Evolutionary conservation across 2,888 invertebrate genomes (phyloP).

Genomic region (Maniola hyperantus): DNA sequence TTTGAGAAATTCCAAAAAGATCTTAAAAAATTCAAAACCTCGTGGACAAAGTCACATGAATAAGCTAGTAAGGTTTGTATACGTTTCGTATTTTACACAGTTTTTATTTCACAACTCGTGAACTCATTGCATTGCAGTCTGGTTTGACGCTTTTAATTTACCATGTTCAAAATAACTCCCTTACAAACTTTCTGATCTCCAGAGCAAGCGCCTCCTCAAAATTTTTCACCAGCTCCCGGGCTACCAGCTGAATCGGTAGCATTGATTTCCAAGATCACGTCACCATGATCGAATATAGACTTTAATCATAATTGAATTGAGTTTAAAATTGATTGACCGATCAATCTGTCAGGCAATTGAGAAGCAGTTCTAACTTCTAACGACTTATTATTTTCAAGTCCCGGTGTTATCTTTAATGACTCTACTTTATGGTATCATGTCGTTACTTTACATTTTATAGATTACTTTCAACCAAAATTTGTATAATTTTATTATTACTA

Average conservation of each 20-base stretch:
- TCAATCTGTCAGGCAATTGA: conserved; percentile 36
- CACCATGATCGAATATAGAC: conserved; percentile 21
- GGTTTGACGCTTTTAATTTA: too few species aligned
- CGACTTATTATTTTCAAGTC: conserved; percentile 40
- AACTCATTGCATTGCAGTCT: too few species aligned
- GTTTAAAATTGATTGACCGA: conserved; percentile 20
- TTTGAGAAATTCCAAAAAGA: too few species aligned
- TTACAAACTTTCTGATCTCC: too few species aligned
- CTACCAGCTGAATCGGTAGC: conserved; percentile 49
- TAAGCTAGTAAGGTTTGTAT: too few species aligned
- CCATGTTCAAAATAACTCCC: too few species aligned
- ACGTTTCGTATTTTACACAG: too few species aligned
- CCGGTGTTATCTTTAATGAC: conserved; percentile 40
- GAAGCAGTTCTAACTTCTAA: conserved; percentile 32
- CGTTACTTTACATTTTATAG: conserved; percentile 16
- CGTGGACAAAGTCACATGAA: too few species aligned
- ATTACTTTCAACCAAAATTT: neutral
- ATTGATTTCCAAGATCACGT: conserved; percentile 49
- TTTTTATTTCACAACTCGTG: too few species aligned
- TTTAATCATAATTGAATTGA: conserved; percentile 10
- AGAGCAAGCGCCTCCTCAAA: too few species aligned
- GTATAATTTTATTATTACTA: neutral
- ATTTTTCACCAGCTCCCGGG: too few species aligned
- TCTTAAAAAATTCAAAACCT: too few species aligned
- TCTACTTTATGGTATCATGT: conserved; percentile 33